These are phyloP conservation scores for Microchirus variegatus DNA, from an alignment of 2,797 vertebrate genomes.

Conservation along the genomic window DNA sequence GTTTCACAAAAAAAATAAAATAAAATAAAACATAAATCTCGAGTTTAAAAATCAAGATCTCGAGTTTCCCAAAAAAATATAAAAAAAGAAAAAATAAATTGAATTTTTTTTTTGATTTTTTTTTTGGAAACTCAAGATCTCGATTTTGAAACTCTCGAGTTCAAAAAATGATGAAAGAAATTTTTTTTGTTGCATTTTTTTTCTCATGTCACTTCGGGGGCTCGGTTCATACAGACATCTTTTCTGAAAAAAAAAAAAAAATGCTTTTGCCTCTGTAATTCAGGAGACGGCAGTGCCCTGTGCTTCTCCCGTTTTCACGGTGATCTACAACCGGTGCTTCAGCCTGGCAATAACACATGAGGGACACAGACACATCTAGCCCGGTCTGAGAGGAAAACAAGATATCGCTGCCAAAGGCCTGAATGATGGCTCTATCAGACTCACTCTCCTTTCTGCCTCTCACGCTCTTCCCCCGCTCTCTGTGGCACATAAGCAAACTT, in stretches of 20 bases:
- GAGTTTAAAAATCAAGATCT: too few relatives aligned
- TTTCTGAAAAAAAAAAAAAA: slow-evolving; percentile 42
- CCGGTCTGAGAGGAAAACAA: slow-evolving; percentile 74
- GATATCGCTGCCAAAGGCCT: slow-evolving; percentile 74
- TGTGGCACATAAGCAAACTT: slow-evolving; percentile 42
- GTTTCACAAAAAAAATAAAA: too few relatives aligned
- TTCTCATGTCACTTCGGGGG: too few relatives aligned
- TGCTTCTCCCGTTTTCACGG: slow-evolving; percentile 49
- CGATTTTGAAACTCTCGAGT: too few relatives aligned
- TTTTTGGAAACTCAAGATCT: too few relatives aligned
- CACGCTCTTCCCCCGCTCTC: slow-evolving; percentile 28
- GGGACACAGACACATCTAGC: slow-evolving; percentile 65
- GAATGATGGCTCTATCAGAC: slow-evolving; percentile 75
- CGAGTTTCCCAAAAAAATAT: too few relatives aligned
- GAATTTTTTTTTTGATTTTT: too few relatives aligned
- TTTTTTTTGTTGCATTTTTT: too few relatives aligned
- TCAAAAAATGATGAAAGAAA: too few relatives aligned
- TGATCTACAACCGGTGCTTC: slow-evolving; percentile 73
- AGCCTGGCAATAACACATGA: slow-evolving; percentile 66
- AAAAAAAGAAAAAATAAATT: too few relatives aligned
- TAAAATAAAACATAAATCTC: too few relatives aligned
- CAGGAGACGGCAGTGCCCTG: slow-evolving; percentile 34
- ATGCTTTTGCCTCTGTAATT: slow-evolving; percentile 35
- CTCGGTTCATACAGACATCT: slow-evolving; percentile 20
- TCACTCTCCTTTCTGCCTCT: slow-evolving; percentile 33